A percentile compares a stretch with the other conserved stretches of the same genome.
Evolutionary conservation across 2,113 vertebrate species (phyloP).

Genomic region (Harpagus bidentatus): DNA sequence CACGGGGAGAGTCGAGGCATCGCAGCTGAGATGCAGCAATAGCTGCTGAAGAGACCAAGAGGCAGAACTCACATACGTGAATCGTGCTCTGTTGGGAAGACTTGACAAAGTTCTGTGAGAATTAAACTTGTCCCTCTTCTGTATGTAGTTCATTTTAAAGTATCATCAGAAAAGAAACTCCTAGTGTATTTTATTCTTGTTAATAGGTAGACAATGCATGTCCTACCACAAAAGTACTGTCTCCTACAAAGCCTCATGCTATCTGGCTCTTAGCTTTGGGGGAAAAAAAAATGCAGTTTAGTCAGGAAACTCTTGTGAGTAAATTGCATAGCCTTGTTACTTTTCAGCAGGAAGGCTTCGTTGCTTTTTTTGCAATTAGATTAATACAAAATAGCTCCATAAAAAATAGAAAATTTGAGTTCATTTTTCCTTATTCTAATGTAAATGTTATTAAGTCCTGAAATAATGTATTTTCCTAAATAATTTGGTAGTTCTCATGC

Average conservation of each 20-base stretch:
- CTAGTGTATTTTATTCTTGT: background rate
- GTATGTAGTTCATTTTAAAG: background rate
- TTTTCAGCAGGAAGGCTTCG: background rate
- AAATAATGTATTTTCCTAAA: background rate
- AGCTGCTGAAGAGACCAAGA: background rate
- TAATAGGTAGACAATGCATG: background rate
- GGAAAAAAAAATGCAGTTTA: background rate
- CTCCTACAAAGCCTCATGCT: background rate
- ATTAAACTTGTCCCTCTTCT: background rate
- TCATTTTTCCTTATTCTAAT: background rate
- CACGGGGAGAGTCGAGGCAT: background rate
- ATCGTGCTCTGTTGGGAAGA: background rate
- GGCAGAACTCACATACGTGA: background rate
- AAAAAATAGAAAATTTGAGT: background rate
- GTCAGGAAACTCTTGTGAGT: background rate
- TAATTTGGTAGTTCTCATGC: background rate
- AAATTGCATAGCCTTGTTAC: background rate
- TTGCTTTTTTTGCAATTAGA: background rate
- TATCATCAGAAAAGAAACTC: background rate
- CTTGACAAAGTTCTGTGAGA: background rate
- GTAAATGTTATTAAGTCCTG: background rate
- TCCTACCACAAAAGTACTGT: background rate
- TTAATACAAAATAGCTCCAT: background rate
- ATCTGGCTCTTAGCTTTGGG: background rate
- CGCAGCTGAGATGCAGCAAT: background rate